Evolutionary conservation across 1,140 invertebrate species (phyloP), one percentile per base, ranked within the genome.

Genomic region (Cotesia glomerata): DNA sequence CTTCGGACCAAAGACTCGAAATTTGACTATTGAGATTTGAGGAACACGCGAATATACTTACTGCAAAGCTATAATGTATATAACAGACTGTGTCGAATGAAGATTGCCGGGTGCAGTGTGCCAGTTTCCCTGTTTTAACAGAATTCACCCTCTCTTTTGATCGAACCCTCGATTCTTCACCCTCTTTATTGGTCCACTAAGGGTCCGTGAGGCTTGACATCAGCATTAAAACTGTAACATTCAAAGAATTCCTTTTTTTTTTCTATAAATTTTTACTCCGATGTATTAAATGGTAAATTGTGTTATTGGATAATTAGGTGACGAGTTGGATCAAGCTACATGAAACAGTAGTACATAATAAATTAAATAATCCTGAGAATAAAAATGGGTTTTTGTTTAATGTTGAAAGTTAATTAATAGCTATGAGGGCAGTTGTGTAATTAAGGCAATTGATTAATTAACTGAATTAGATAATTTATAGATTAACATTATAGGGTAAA

Each of bases 401-500:
- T 39, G 5, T 39, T 45, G 7, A 9, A 34, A 51, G 32, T n/a
- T 11, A 58, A 18, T 58, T 11, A 58, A 64, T 7, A 45, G 14
- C 61, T 62, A 71, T 79, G 76, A 72, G 78, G 76, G 77, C 65
- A 69, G 73, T 62, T 73, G 80, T 73, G 80, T 81, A 82, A 85
- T 83, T 83, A 82, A 74, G 72, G 58, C 81, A 85, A 86, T 86
- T 84, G 84, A 80, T 81, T 83, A 83, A 86, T 86, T 85, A 83
- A 82, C 78, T 71, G 77, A 87, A 86, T 86, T 83, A 83, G 79
- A 82, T 84, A 83, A 84, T 35, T 18, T 54, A 82, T 77, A 79
- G 65, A 74, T 80, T 84, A 80, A 81, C 84, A 83, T 26, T 26
- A 26, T 82, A 76, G 77, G 65, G 71, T 69, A 74, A 79, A 78